Conservation (phyloP, 2,888 invertebrate genomes). For the Tubulanus polymorphus region DNA sequence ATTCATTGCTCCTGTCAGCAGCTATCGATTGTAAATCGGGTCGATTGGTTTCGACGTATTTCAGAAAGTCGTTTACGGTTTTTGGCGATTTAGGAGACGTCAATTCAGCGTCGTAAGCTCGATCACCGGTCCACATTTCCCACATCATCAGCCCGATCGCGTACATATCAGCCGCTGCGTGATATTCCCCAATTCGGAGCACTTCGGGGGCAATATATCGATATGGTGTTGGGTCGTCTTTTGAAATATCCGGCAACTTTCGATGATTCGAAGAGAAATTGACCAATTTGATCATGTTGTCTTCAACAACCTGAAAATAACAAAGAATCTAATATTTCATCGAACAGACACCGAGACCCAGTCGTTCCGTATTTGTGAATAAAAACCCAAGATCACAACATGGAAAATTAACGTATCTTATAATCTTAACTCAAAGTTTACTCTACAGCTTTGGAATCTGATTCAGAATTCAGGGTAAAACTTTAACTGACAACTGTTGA, state of each 20-base stretch:
- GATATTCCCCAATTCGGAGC: slow-evolving; percentile 15
- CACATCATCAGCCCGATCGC: slow-evolving; percentile 33
- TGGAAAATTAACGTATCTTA: not conserved
- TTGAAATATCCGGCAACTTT: slow-evolving; percentile 2
- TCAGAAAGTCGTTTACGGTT: not conserved
- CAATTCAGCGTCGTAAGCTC: slow-evolving; percentile 6
- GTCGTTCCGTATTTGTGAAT: not conserved
- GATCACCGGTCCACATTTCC: slow-evolving; percentile 26
- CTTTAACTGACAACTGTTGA: too few relatives aligned
- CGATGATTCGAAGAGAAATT: not conserved
- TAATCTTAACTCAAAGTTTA: too few relatives aligned
- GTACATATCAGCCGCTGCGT: slow-evolving; percentile 29
- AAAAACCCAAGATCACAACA: not conserved
- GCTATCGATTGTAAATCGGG: too few relatives aligned
- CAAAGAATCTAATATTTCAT: too few relatives aligned
- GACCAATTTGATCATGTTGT: slow-evolving; percentile 7
- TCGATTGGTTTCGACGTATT: not conserved
- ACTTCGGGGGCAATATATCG: slow-evolving; percentile 18
- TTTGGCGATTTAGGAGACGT: not conserved
- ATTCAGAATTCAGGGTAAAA: too few relatives aligned
- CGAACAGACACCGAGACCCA: too few relatives aligned
- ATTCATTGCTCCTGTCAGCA: not conserved
- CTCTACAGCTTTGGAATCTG: too few relatives aligned
- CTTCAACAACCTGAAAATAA: slow-evolving; percentile 22
- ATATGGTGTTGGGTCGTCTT: slow-evolving; percentile 9